Conservation (phyloP, 2,888 invertebrate genomes). For the Thecophora atra region DNA sequence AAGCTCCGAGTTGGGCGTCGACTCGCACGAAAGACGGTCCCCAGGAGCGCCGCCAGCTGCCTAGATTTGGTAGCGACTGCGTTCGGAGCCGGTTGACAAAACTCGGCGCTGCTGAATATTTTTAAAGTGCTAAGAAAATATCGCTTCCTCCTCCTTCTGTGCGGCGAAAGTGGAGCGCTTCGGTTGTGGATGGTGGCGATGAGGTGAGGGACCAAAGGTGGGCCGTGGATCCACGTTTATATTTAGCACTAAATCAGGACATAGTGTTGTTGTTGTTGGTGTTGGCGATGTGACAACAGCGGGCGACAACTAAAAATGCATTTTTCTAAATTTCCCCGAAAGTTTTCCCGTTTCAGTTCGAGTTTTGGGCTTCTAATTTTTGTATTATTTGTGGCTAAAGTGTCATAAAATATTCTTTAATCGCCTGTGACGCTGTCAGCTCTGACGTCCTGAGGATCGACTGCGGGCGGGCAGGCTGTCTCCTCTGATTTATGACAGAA, state of each 20-base stretch:
- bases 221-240: slow-evolving; percentile 26
- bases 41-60: slow-evolving; percentile 29
- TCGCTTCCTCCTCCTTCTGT: not conserved
- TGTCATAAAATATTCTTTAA: slow-evolving; percentile 8
- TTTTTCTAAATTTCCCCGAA: not conserved
- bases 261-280: slow-evolving; percentile 18
- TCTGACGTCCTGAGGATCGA: not conserved
- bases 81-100: slow-evolving; percentile 14
- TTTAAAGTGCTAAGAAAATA: slow-evolving; percentile 14
- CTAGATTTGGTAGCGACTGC: slow-evolving; percentile 17
- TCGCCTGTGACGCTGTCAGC: not conserved
- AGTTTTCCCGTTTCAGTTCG: not conserved
- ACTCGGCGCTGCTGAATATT: slow-evolving; percentile 11
- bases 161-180: not conserved
- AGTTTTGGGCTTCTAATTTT: not conserved
- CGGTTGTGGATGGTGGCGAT: not conserved
- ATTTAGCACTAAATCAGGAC: slow-evolving; percentile 38
- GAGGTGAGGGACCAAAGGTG: not conserved
- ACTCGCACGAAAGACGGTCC: slow-evolving; percentile 5
- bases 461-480: slow-evolving; percentile 20
- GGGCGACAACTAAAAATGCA: not conserved
- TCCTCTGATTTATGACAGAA: not conserved
- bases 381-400: slow-evolving; percentile 22
- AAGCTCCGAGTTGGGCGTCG: not conserved
- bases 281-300: not conserved